Percentiles rank a stretch among this genome's conserved stretches.
These are phyloP conservation scores for Echinarachnius parma DNA, from an alignment of 53 echinoderm and acorn worm genomes.

Conservation along the genomic window DNA sequence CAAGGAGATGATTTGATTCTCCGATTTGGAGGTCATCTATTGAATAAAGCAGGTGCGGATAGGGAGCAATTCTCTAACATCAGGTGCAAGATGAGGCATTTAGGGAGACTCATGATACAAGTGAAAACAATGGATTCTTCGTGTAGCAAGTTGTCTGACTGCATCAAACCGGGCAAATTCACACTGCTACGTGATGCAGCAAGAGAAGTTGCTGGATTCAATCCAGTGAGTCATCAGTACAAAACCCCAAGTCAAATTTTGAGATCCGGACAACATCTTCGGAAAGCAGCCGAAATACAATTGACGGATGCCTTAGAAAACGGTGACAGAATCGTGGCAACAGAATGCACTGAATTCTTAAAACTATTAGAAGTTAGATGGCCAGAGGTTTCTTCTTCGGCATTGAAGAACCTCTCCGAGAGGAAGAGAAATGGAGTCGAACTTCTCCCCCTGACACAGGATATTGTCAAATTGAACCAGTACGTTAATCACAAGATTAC, in stretches of 20 bases:
- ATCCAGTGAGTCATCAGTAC: background rate
- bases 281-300: background rate
- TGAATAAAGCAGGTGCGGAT: background rate
- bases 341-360: background rate
- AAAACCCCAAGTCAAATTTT: background rate
- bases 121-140: background rate
- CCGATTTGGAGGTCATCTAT: background rate
- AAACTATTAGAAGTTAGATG: background rate
- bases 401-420: too few species aligned
- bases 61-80: conserved; percentile 1
- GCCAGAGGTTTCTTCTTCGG: background rate
- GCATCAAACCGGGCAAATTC: background rate
- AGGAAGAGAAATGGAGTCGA: conserved; percentile 4
- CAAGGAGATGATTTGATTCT: conserved; percentile 5
- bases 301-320: background rate
- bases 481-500: background rate
- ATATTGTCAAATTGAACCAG: background rate
- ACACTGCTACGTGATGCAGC: background rate
- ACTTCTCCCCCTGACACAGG: background rate
- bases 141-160: conserved; percentile 3
- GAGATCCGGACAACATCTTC: background rate
- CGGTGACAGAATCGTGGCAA: background rate
- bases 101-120: background rate
- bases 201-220: background rate
- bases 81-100: background rate